Conservation (phyloP, 2,113 vertebrate species). For the Tylochromis polylepis region DNA sequence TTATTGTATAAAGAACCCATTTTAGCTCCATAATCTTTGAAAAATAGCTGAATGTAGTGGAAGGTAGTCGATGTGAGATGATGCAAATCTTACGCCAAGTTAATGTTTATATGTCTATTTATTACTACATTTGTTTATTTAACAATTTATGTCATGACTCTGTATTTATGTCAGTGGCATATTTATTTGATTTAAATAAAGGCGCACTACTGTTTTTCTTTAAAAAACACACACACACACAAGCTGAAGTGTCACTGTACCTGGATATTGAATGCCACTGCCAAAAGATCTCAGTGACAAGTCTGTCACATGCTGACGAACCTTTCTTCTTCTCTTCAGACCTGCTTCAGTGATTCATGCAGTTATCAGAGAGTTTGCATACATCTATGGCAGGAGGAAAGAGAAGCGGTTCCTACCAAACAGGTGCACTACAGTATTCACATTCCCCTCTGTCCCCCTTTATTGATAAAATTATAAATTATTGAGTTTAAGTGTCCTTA, state of each 20-base stretch:
- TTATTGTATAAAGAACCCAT: not conserved
- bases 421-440: not conserved
- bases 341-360: not conserved
- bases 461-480: not conserved
- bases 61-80: rapidly evolving
- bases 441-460: not conserved
- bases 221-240: not conserved
- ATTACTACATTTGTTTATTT: not conserved
- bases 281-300: not conserved
- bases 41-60: not conserved
- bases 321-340: not conserved
- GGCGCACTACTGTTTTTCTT: not conserved
- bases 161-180: not conserved
- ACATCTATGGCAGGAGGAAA: not conserved
- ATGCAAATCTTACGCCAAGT: not conserved
- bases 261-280: not conserved
- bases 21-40: not conserved
- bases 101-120: rapidly evolving
- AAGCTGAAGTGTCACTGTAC: not conserved
- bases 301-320: not conserved
- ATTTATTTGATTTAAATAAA: not conserved
- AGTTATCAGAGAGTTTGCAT: not conserved
- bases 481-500: rapidly evolving
- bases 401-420: not conserved
- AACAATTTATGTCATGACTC: not conserved